Percentiles rank a stretch among this genome's conserved stretches.
Evolutionary conservation across 2,797 vertebrate species (phyloP).

Genomic region (Syndactyla subalaris): DNA sequence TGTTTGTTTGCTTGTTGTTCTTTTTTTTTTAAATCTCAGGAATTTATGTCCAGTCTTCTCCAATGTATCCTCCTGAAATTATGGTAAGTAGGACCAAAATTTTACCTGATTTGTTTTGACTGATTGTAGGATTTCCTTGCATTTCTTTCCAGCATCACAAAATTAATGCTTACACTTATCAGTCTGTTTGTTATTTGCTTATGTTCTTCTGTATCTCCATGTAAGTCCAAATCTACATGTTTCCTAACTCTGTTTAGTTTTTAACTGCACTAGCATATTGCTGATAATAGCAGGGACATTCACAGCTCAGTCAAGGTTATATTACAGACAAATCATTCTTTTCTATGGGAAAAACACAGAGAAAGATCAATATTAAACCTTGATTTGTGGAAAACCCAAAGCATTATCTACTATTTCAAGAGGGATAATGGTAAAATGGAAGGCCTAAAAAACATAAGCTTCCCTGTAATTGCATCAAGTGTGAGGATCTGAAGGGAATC

Average conservation of each 20-base stretch:
- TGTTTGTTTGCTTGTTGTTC: no score
- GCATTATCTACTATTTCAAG: conserved; percentile 37
- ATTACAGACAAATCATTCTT: conserved; percentile 1
- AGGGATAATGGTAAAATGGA: neutral
- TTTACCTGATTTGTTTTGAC: neutral
- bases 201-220: neutral
- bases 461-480: conserved; percentile 34
- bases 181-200: neutral
- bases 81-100: neutral
- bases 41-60: neutral
- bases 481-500: conserved; percentile 19
- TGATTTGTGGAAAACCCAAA: conserved; percentile 1
- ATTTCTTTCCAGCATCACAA: neutral
- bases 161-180: neutral
- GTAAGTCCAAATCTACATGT: neutral
- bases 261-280: neutral
- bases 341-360: neutral
- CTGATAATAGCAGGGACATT: neutral
- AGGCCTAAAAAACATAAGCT: conserved; percentile 20
- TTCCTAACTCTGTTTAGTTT: neutral
- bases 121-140: neutral
- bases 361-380: conserved; percentile 32
- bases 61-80: neutral
- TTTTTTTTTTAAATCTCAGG: neutral
- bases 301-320: conserved; percentile 30